Conservation (phyloP, 2,797 vertebrate species). For the Myotis daubentonii region DNA sequence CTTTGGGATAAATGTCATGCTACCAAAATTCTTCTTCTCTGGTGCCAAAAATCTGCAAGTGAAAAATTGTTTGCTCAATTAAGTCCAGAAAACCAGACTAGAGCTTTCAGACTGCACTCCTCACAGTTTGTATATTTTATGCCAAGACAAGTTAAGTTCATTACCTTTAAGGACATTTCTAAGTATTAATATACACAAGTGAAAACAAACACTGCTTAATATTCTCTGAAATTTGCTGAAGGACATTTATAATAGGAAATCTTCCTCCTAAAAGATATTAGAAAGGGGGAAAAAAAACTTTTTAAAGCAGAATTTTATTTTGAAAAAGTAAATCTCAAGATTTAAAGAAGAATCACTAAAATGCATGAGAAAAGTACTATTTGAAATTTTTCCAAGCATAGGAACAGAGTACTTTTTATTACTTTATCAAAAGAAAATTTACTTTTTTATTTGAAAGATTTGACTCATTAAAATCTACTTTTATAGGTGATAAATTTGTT, state of each 20-base stretch:
- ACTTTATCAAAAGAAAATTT: slow-evolving; percentile 72
- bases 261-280: slow-evolving; percentile 66
- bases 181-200: slow-evolving; percentile 70
- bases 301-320: slow-evolving; percentile 73
- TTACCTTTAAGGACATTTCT: slow-evolving; percentile 65
- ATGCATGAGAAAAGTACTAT: slow-evolving; percentile 52
- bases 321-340: slow-evolving; percentile 72
- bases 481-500: slow-evolving; percentile 69
- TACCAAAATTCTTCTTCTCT: slow-evolving; percentile 27
- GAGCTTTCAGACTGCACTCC: neutral
- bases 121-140: slow-evolving; percentile 58
- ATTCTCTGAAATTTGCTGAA: slow-evolving; percentile 66
- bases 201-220: slow-evolving; percentile 64
- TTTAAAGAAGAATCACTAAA: slow-evolving; percentile 72
- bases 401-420: slow-evolving; percentile 76
- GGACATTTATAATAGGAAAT: slow-evolving; percentile 62
- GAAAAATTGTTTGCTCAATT: slow-evolving; percentile 42
- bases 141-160: slow-evolving; percentile 67
- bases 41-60: slow-evolving; percentile 26
- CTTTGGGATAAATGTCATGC: slow-evolving; percentile 54
- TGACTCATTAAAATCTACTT: slow-evolving; percentile 82
- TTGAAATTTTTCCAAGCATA: slow-evolving; percentile 81
- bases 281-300: slow-evolving; percentile 46
- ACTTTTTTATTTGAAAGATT: slow-evolving; percentile 76
- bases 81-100: slow-evolving; percentile 39